Conservation (phyloP, 2,113 vertebrate species). For the Scomber colias region DNA sequence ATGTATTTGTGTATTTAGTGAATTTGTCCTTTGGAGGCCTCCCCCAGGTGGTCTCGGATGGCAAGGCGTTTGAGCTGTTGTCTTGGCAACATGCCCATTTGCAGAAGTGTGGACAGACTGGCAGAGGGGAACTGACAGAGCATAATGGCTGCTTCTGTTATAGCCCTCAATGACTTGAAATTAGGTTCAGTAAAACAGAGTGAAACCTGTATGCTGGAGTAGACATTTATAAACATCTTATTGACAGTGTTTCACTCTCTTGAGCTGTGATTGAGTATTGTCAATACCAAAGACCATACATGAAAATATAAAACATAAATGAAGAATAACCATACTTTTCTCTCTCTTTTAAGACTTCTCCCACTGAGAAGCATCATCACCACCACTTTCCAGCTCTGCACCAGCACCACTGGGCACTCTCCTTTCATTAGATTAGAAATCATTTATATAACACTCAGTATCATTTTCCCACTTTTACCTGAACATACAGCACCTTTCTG, state of each 20-base stretch:
- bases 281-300: background rate
- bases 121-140: conserved; percentile 66
- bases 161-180: conserved; percentile 50
- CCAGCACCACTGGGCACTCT: background rate
- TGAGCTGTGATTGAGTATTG: background rate
- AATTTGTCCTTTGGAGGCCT: conserved; percentile 59
- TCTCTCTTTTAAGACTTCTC: background rate
- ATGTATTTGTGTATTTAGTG: conserved; percentile 52
- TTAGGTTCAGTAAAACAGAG: conserved; percentile 44
- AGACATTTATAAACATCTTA: background rate
- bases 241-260: background rate
- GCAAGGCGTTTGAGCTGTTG: conserved; percentile 67
- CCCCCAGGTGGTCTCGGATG: conserved; percentile 71
- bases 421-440: background rate
- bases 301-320: background rate
- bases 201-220: background rate
- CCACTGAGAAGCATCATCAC: background rate
- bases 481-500: background rate
- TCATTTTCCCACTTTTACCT: background rate
- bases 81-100: conserved; percentile 77
- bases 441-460: background rate
- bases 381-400: no score
- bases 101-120: conserved; percentile 61
- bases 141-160: conserved; percentile 67
- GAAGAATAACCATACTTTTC: background rate